A percentile compares a stretch with the other conserved stretches of the same genome.
Evolutionary conservation across 1,140 invertebrate species (phyloP).

Genomic region (Lucilia cuprina): DNA sequence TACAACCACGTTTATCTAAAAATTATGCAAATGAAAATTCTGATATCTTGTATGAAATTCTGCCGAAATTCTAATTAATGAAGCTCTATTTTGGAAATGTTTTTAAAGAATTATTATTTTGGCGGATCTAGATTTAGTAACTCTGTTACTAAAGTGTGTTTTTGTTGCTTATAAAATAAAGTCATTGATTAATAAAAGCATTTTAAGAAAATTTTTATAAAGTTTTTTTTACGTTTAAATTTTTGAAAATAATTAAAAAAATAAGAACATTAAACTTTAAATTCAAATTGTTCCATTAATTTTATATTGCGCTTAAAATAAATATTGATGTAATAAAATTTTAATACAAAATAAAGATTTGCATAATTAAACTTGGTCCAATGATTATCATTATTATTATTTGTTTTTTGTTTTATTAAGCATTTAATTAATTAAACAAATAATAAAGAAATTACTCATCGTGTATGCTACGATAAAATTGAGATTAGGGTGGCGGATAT

Average conservation of each 20-base stretch:
- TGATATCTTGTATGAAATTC: background rate
- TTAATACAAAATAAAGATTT: background rate
- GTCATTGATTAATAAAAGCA: background rate
- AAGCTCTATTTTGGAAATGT: too few species aligned
- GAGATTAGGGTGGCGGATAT: too few species aligned
- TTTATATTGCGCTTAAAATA: background rate
- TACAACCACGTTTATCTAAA: too few species aligned
- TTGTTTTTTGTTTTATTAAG: background rate
- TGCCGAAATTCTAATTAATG: background rate
- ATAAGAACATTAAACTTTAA: background rate
- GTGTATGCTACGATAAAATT: too few species aligned
- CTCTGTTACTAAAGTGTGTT: too few species aligned
- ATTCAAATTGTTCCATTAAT: background rate
- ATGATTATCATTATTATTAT: background rate
- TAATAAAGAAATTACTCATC: too few species aligned
- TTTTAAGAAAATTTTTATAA: background rate
- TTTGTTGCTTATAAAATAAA: too few species aligned
- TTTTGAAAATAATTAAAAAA: background rate
- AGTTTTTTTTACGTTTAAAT: background rate
- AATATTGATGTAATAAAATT: background rate
- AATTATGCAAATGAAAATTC: too few species aligned
- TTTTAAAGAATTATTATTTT: too few species aligned
- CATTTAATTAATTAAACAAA: too few species aligned
- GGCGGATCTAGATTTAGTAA: too few species aligned
- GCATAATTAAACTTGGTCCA: background rate